Evolutionary conservation across 2,113 vertebrate genomes (phyloP).

Genomic region (Callopanchax toddi): DNA sequence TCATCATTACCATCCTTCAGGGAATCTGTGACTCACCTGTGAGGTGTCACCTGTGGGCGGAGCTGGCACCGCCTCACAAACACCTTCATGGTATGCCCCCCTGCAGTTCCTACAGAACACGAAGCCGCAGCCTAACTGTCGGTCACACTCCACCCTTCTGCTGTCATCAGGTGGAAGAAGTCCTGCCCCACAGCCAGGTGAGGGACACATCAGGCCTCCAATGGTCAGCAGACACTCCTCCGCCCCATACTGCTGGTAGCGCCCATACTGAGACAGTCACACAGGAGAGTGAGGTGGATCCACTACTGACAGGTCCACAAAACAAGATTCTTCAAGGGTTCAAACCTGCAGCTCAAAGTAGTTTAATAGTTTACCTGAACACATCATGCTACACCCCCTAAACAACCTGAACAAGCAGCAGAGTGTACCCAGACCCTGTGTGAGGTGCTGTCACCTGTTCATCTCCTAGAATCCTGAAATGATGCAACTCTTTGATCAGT

Average conservation of each 20-base stretch:
- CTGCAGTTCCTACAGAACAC: constrained; percentile 89
- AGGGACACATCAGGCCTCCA: constrained; percentile 90
- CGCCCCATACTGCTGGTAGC: constrained; percentile 87
- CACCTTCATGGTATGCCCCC: constrained; percentile 83
- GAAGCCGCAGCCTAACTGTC: constrained; percentile 85
- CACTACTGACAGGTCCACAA: too few species aligned
- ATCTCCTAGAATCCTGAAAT: constrained; percentile 90
- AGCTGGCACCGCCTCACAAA: constrained; percentile 35
- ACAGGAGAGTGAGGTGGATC: neutral
- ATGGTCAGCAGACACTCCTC: constrained; percentile 88
- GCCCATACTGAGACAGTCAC: constrained; percentile 81
- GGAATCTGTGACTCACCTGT: constrained; percentile 52
- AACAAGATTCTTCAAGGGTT: too few species aligned
- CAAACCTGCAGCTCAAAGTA: too few species aligned
- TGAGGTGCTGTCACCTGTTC: constrained; percentile 84
- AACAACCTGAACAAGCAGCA: neutral
- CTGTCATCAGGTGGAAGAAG: constrained; percentile 80
- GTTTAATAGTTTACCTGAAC: too few species aligned
- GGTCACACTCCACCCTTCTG: constrained; percentile 83
- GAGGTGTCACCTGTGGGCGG: constrained; percentile 22
- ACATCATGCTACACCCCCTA: too few species aligned
- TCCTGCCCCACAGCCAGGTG: constrained; percentile 87
- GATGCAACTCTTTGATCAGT: constrained; percentile 91
- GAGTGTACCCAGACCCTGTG: too few species aligned
- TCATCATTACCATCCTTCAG: too few species aligned